Percentiles rank a stretch among this genome's conserved stretches.
Conservation (phyloP, 2,888 invertebrate genomes). For the Merodon equestris region DNA sequence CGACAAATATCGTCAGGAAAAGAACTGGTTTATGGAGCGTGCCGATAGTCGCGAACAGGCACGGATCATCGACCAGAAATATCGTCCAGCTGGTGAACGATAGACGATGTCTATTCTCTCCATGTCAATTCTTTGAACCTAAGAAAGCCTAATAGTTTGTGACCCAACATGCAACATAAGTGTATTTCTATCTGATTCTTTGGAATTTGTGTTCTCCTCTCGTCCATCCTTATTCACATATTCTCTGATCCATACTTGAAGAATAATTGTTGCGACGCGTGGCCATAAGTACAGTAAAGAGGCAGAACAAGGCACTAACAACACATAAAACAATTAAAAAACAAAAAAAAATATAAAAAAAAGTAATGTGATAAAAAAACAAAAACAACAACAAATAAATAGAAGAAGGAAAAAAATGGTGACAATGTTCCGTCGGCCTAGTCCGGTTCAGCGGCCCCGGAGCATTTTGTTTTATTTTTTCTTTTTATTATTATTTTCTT, state of each 20-base stretch:
- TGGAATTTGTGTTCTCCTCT: conserved; percentile 8
- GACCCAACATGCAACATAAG: conserved; percentile 26
- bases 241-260: too few species aligned
- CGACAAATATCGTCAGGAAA: conserved; percentile 72
- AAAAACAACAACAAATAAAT: conserved; percentile 8
- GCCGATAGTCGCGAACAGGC: conserved; percentile 74
- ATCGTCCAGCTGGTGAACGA: conserved; percentile 26
- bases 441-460: not conserved
- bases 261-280: too few species aligned
- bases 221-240: conserved; percentile 13
- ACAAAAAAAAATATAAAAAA: conserved; percentile 35
- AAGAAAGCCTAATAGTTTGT: conserved; percentile 40
- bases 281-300: conserved; percentile 33
- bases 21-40: conserved; percentile 77
- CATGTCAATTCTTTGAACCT: conserved; percentile 24
- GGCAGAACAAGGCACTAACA: not conserved
- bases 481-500: not conserved
- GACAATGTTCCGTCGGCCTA: conserved; percentile 1
- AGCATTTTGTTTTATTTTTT: conserved; percentile 16
- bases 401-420: not conserved
- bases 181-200: too few species aligned
- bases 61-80: conserved; percentile 70
- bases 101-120: conserved; percentile 4
- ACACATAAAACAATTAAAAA: conserved; percentile 16
- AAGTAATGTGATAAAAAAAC: conserved; percentile 56